Conservation (phyloP, 2,888 invertebrate species). For the Acanthoscelides obtectus region DNA sequence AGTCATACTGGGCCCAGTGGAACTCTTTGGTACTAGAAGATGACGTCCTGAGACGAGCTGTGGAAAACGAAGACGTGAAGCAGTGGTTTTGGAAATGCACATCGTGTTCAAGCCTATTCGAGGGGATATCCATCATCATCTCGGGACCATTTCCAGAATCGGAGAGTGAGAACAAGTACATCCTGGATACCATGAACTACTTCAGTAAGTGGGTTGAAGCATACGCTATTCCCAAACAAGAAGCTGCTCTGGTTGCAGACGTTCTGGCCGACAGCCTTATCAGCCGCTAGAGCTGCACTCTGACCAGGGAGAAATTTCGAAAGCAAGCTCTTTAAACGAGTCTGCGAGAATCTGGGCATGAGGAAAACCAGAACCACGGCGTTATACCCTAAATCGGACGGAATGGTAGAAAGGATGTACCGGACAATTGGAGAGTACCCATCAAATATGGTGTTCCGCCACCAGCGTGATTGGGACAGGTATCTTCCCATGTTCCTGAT, state of each 20-base stretch:
- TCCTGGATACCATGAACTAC: slow-evolving; percentile 10
- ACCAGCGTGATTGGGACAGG: slow-evolving; percentile 2
- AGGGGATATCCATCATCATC: slow-evolving; percentile 23
- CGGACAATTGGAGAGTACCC: background rate
- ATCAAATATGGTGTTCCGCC: background rate
- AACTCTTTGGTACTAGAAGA: slow-evolving; percentile 4
- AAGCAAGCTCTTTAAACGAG: slow-evolving; percentile 29
- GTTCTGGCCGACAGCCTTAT: slow-evolving; percentile 20
- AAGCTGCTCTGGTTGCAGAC: slow-evolving; percentile 18
- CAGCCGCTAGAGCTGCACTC: slow-evolving; percentile 13
- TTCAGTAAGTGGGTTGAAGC: slow-evolving; percentile 11
- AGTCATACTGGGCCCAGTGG: slow-evolving; percentile 5
- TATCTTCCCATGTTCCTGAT: background rate
- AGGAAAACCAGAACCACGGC: slow-evolving; percentile 19
- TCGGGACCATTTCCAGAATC: slow-evolving; percentile 23
- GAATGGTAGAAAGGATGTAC: slow-evolving; percentile 4
- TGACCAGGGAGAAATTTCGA: slow-evolving; percentile 30
- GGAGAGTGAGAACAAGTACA: slow-evolving; percentile 13
- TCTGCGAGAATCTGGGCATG: slow-evolving; percentile 22
- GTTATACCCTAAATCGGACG: slow-evolving; percentile 4
- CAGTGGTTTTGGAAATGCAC: slow-evolving; percentile 4
- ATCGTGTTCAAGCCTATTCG: slow-evolving; percentile 19
- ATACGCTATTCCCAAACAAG: slow-evolving; percentile 11
- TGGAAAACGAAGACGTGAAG: slow-evolving; percentile 4
- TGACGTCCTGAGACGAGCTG: background rate